A percentile compares a stretch with the other conserved stretches of the same genome.
Conservation (phyloP, 2,888 invertebrate species). For the Macropis europaea region DNA sequence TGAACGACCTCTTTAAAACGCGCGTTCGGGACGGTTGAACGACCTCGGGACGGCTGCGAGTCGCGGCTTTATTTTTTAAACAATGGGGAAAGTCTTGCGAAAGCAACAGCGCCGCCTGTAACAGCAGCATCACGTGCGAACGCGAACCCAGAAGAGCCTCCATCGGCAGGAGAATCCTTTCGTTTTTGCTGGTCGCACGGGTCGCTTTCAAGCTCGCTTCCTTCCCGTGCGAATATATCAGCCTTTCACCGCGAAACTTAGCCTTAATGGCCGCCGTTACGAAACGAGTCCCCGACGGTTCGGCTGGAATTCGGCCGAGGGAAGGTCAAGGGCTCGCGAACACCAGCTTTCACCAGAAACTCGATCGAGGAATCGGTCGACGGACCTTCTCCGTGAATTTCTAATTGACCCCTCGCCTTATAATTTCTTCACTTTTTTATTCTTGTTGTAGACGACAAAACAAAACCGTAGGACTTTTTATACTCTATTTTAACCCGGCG, state of each 20-base stretch:
- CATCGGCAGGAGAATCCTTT: conserved; percentile 67
- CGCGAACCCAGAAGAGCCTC: background rate
- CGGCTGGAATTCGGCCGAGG: conserved; percentile 71
- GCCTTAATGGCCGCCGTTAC: conserved; percentile 65
- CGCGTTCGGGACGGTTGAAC: conserved; percentile 58
- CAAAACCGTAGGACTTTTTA: too few species aligned
- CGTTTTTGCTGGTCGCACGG: conserved; percentile 66
- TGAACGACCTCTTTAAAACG: conserved; percentile 64
- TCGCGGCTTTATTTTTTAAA: conserved; percentile 65
- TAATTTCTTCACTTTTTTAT: too few species aligned
- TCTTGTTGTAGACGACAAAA: too few species aligned
- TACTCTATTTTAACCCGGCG: too few species aligned
- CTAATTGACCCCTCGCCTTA: conserved; percentile 4
- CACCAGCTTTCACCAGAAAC: conserved; percentile 66
- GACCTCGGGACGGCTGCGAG: conserved; percentile 49
- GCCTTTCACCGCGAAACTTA: conserved; percentile 63
- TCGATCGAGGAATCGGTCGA: conserved; percentile 30
- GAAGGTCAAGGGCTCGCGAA: conserved; percentile 76
- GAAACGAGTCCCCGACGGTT: conserved; percentile 60
- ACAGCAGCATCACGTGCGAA: conserved; percentile 41
- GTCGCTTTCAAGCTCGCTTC: conserved; percentile 49
- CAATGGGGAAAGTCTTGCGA: conserved; percentile 77
- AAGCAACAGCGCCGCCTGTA: conserved; percentile 51
- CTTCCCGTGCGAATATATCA: conserved; percentile 14
- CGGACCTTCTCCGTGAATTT: conserved; percentile 5